A percentile compares a stretch with the other conserved stretches of the same genome.
These are phyloP conservation scores for Phocoena sinus DNA, from an alignment of 2,113 vertebrate genomes.

Conservation along the genomic window DNA sequence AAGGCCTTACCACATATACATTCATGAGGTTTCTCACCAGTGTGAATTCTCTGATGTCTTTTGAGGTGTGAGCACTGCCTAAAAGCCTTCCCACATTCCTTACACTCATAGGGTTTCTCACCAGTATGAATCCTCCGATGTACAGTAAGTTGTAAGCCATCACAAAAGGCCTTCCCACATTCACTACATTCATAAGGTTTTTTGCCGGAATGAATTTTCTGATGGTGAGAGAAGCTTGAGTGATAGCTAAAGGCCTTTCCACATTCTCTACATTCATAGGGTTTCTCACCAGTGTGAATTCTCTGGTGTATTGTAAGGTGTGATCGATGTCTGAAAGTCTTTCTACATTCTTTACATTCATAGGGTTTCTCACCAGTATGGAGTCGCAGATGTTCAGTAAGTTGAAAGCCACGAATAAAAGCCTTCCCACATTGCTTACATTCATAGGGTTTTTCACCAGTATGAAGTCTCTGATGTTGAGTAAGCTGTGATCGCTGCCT, in stretches of 20 bases:
- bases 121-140: not conserved
- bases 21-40: not conserved
- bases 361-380: slow-evolving; percentile 48
- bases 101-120: not conserved
- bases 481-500: slow-evolving; percentile 36
- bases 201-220: slow-evolving; percentile 27
- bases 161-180: not conserved
- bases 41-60: not conserved
- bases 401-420: slow-evolving; percentile 42
- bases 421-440: slow-evolving; percentile 49
- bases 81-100: not conserved
- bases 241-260: slow-evolving; percentile 30
- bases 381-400: slow-evolving; percentile 40
- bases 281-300: slow-evolving; percentile 33
- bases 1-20: not conserved
- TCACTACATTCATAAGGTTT: not conserved
- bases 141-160: not conserved
- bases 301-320: slow-evolving; percentile 5
- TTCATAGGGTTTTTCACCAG: slow-evolving; percentile 43
- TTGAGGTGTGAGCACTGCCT: not conserved
- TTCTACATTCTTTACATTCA: slow-evolving; percentile 32
- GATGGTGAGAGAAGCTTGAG: slow-evolving; percentile 23
- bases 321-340: slow-evolving; percentile 13
- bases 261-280: slow-evolving; percentile 8
- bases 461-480: slow-evolving; percentile 19